Evolutionary conservation across 1,140 invertebrate species (phyloP), one percentile per base, ranked within the genome.

Genomic region (Trichogramma pretiosum): DNA sequence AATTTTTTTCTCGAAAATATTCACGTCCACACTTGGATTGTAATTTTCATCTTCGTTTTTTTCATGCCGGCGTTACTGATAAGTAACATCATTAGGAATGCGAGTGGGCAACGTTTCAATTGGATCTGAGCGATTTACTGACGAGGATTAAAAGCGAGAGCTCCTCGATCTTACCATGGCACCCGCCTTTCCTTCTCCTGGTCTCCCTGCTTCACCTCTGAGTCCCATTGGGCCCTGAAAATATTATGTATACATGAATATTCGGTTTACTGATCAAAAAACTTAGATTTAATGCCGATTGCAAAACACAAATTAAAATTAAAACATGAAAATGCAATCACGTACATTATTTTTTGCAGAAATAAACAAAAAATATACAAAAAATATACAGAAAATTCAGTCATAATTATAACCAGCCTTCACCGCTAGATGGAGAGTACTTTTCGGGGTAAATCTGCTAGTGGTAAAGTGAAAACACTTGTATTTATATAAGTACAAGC

Each of bases 191-290:
- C 87, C 87, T 65, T 82, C 85, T 60, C 82, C 87, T 60, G 76
- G 73, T 59, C 77, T 79, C 56, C 82, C 88, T 56, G 73, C 77
- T 72, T 89, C 88, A 50, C 88, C 88, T 67, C 86, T 80, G 56
- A 91, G 75, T 60, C 89, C 89, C 80, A 91, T 89, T 26, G 89
- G 89, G 63, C 89, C 88, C 87, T 90, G 64, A 36, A 68, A 69
- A 52, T 56, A n/a, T n/a, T n/a, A n/a, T n/a, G n/a, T n/a, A n/a
- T n/a, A n/a, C n/a, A n/a, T n/a, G n/a, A n/a, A n/a, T n/a, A n/a
- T n/a, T n/a, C n/a, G n/a, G n/a, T n/a, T n/a, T n/a, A n/a, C n/a
- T n/a, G n/a, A n/a, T n/a, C n/a, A n/a, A n/a, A n/a, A n/a, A n/a
- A n/a, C n/a, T n/a, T n/a, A n/a, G n/a, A n/a, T n/a, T n/a, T n/a